Conservation (phyloP, 2,888 invertebrate genomes). For the Leptinotarsa rubiginosa region DNA sequence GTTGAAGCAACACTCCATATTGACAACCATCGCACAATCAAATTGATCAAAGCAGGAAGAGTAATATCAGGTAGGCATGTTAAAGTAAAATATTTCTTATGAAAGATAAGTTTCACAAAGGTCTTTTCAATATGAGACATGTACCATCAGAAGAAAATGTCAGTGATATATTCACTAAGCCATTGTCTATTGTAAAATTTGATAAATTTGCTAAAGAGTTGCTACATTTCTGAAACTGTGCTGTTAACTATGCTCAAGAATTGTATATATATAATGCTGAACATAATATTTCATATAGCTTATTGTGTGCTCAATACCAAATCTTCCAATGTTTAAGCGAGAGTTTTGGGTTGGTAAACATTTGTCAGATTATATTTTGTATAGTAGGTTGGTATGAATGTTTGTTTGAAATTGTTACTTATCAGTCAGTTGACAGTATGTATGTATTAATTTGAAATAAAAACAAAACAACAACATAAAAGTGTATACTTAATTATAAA, state of each 20-base stretch:
- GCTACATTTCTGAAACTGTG: neutral
- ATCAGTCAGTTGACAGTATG: no score
- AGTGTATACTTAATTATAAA: no score
- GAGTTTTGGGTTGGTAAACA: no score
- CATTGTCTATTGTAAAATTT: neutral
- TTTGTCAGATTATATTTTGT: no score
- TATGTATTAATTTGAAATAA: no score
- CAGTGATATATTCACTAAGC: neutral
- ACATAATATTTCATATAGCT: no score
- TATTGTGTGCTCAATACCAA: no score
- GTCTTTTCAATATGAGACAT: neutral
- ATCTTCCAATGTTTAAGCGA: no score
- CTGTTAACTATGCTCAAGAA: neutral
- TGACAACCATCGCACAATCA: neutral
- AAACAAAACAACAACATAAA: no score
- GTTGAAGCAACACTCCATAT: constrained; percentile 3
- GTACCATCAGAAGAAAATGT: neutral
- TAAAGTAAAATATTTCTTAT: constrained; percentile 6
- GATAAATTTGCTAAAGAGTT: neutral
- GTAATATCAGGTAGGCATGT: neutral
- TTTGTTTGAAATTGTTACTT: no score
- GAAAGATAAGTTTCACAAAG: constrained; percentile 8
- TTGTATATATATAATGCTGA: no score
- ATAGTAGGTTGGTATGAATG: no score
- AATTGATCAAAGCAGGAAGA: neutral